These are phyloP conservation scores for Mechanitis mazaeus DNA, from an alignment of 2,888 invertebrate genomes.

Conservation along the genomic window DNA sequence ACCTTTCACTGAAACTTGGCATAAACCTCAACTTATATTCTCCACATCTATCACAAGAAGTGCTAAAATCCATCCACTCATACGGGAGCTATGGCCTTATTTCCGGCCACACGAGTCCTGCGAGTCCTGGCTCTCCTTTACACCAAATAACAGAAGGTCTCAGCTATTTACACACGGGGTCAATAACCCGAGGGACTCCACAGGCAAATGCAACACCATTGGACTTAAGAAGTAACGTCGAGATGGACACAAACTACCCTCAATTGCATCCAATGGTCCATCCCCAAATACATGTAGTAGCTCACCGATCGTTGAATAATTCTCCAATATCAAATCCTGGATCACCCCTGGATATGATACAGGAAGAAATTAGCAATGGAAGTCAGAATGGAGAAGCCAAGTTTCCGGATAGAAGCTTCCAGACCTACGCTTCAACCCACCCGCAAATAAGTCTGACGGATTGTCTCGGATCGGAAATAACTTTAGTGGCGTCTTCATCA, in stretches of 20 bases:
- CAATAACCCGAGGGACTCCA: constrained; percentile 82
- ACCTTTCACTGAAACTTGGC: constrained; percentile 72
- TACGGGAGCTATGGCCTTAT: constrained; percentile 48
- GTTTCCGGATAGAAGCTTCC: constrained; percentile 47
- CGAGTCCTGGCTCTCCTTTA: constrained; percentile 68
- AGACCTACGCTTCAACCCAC: constrained; percentile 60
- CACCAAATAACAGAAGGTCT: constrained; percentile 83
- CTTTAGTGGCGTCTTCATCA: constrained; percentile 85
- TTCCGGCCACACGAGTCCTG: constrained; percentile 49
- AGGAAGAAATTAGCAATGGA: constrained; percentile 77
- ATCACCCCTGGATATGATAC: constrained; percentile 87
- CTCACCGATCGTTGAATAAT: constrained; percentile 77
- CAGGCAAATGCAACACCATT: constrained; percentile 74
- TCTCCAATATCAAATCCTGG: constrained; percentile 80
- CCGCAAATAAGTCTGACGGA: constrained; percentile 96
- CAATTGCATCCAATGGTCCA: constrained; percentile 63
- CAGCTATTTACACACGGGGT: constrained; percentile 85
- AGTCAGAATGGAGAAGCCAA: constrained; percentile 42
- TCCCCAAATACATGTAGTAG: constrained; percentile 61
- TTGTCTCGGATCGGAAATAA: constrained; percentile 90
- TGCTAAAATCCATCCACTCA: constrained; percentile 47
- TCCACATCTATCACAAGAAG: constrained; percentile 54
- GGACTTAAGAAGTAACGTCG: constrained; percentile 70
- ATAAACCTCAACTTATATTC: constrained; percentile 64
- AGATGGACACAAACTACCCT: constrained; percentile 71